phyloP scores from a whole-genome alignment of 2,888 invertebrate species.

The Drosophila rubida region DNA sequence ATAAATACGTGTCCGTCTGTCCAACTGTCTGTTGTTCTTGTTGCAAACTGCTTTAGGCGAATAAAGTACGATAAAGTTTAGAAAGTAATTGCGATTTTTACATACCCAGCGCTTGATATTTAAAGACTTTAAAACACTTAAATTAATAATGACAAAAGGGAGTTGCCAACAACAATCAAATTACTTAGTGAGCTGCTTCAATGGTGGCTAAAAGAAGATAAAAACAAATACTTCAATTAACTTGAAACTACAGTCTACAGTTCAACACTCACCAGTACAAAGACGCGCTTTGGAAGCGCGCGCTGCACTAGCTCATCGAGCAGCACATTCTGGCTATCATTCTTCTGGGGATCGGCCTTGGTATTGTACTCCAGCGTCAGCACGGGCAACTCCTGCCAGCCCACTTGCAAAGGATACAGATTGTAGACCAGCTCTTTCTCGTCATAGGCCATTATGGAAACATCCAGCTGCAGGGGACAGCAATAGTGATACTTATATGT shows the following conservation, averaged over 20 bases:
- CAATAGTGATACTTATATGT: background rate
- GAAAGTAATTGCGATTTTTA: constrained; percentile 46
- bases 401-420: constrained; percentile 84
- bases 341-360: constrained; percentile 82
- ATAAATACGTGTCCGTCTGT: constrained; percentile 12
- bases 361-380: constrained; percentile 83
- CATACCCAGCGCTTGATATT: constrained; percentile 49
- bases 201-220: constrained; percentile 68
- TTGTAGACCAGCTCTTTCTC: constrained; percentile 84
- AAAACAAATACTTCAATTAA: background rate
- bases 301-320: constrained; percentile 84
- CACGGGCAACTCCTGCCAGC: constrained; percentile 84
- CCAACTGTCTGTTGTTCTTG: constrained; percentile 22
- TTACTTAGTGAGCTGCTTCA: constrained; percentile 80
- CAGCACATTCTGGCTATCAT: constrained; percentile 81
- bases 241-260: background rate
- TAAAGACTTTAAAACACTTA: constrained; percentile 71
- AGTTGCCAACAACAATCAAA: constrained; percentile 21
- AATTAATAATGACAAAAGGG: constrained; percentile 35
- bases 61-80: constrained; percentile 43
- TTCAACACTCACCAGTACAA: constrained; percentile 82
- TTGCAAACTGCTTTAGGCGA: constrained; percentile 47
- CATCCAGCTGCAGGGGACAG: constrained; percentile 76
- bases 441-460: constrained; percentile 84
- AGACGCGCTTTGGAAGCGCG: constrained; percentile 84